phyloP scores from a whole-genome alignment of 2,888 invertebrate genomes.

The Diarsia dahlii region DNA sequence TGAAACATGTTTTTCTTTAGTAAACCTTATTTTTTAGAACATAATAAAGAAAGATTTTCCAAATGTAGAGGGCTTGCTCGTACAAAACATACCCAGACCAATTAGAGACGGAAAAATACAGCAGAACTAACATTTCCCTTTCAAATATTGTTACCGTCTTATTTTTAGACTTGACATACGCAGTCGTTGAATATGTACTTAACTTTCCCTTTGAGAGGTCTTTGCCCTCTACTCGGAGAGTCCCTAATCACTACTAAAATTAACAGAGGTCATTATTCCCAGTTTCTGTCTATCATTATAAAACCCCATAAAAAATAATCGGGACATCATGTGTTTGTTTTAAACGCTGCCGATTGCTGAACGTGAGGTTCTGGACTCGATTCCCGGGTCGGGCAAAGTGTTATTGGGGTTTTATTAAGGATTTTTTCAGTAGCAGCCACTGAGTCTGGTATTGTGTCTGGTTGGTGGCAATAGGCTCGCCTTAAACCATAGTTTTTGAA shows the following conservation, averaged over 20 bases:
- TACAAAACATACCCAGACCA: background rate
- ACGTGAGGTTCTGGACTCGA: too few species aligned
- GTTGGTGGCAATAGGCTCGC: too few species aligned
- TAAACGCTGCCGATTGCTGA: too few species aligned
- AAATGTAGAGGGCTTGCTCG: background rate
- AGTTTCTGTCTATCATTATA: too few species aligned
- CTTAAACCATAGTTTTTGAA: too few species aligned
- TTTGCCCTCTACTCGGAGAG: background rate
- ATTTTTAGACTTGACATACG: background rate
- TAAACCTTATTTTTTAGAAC: background rate
- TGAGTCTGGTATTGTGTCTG: too few species aligned
- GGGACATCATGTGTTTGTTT: too few species aligned
- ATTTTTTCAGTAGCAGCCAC: too few species aligned
- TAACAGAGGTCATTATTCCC: constrained; percentile 12
- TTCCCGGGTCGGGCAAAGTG: too few species aligned
- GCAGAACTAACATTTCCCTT: background rate
- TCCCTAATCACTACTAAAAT: background rate
- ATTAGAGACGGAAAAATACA: background rate
- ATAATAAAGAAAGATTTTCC: background rate
- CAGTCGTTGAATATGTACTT: background rate
- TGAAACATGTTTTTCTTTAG: too few species aligned
- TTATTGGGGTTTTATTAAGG: too few species aligned
- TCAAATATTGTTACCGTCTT: background rate
- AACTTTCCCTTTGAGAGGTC: background rate
- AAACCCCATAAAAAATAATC: too few species aligned